Conservation (phyloP, 2,797 vertebrate species). For the Poeciliopsis gracilis region DNA sequence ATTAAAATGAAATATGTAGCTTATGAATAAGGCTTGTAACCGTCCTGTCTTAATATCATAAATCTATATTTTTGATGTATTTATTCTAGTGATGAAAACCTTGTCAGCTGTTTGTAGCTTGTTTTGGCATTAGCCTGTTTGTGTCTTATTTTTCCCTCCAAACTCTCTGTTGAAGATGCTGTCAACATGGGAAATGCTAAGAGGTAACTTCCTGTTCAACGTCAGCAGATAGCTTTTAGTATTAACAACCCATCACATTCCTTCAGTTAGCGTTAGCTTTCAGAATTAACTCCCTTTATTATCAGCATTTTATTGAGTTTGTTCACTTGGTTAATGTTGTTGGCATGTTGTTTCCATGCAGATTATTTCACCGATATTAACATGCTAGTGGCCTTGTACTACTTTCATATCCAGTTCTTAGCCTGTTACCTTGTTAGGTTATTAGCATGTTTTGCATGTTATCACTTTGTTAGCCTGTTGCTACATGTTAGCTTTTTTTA, state of each 20-base stretch:
- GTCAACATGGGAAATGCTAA: slow-evolving; percentile 25
- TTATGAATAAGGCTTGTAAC: neutral
- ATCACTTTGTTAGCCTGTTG: neutral
- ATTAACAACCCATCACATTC: slow-evolving; percentile 32
- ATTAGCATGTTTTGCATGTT: neutral
- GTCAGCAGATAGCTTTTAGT: slow-evolving; percentile 42
- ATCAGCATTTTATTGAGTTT: neutral
- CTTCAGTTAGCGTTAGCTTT: slow-evolving; percentile 45
- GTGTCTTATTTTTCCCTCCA: slow-evolving; percentile 58
- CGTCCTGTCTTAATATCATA: neutral
- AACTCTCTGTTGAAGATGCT: slow-evolving; percentile 61
- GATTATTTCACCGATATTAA: neutral
- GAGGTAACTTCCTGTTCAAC: slow-evolving; percentile 53
- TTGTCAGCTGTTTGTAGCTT: slow-evolving; percentile 2
- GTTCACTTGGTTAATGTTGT: neutral
- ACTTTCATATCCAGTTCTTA: neutral
- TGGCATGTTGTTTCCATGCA: neutral
- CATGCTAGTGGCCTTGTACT: neutral
- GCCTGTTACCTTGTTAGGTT: neutral
- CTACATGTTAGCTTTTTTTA: neutral
- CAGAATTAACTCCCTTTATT: slow-evolving; percentile 29
- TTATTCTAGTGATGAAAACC: neutral
- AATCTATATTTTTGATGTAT: neutral
- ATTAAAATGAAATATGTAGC: neutral
- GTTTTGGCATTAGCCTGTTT: slow-evolving; percentile 47